phyloP scores from a whole-genome alignment of 2,113 vertebrate species.

The Oncorhynchus nerka region DNA sequence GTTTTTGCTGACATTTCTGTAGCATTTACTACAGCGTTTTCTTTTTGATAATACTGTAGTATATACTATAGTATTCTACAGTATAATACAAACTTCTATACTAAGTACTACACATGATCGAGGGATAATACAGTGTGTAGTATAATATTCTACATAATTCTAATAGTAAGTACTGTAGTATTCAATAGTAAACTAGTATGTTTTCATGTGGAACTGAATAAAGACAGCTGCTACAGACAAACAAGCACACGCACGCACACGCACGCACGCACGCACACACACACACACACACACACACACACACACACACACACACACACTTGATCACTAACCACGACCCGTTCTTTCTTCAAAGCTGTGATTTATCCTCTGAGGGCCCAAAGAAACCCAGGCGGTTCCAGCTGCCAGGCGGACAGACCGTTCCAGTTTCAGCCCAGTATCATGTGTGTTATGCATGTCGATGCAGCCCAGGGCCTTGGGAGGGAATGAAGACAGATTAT shows the following conservation, averaged over 20 bases:
- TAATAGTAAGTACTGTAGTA: no score
- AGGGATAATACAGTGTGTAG: no score
- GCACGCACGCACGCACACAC: not conserved
- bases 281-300: not conserved
- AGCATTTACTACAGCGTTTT: no score
- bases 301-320: not conserved
- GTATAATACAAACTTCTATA: no score
- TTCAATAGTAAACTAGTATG: no score
- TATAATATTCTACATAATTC: no score
- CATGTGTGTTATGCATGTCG: slow-evolving; percentile 31
- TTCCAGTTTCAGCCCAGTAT: slow-evolving; percentile 8
- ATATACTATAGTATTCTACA: no score
- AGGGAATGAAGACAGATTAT: slow-evolving; percentile 53
- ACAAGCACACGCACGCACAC: not conserved
- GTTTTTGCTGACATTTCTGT: no score
- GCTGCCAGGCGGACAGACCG: slow-evolving; percentile 12
- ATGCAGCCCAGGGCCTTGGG: slow-evolving; percentile 33
- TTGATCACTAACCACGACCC: no score
- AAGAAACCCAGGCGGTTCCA: not conserved
- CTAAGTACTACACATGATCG: no score
- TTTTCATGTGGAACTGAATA: no score
- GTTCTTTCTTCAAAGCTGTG: not conserved
- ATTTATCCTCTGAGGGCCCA: slow-evolving; percentile 1
- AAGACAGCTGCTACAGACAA: not conserved
- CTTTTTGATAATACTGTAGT: no score